Base-by-base conservation (phyloP, 2,797 vertebrate species). In the Pipistrellus nathusii region DNA sequence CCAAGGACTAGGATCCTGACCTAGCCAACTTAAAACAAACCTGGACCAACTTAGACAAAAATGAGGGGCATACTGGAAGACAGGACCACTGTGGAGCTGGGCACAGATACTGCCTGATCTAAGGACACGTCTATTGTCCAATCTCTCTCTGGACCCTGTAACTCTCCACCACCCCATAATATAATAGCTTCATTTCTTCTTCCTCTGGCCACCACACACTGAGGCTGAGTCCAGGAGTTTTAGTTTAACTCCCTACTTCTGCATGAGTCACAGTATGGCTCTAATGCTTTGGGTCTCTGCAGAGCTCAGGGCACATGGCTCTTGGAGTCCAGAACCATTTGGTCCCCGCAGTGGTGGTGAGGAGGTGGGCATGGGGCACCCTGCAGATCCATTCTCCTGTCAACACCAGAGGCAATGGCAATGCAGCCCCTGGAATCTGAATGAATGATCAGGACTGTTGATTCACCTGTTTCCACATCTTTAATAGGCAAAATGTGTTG, bases 21-120 rank as follows among this genome's bases (percentile, higher is more conserved):
- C 18, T 17, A 51, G 25, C 30, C 23, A 21, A 73, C 55, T 84
- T 38, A 64, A 72, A 80, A 23, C 71, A 71, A 83, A 82, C 9
- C 5, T 48, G 35, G 64, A 93, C 8, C 75, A 80, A 72, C n/a
- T 18, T 69, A 35, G 76, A 85, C 23, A 38, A 66, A 80, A 94
- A 93, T 5, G 5, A 51, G n/a, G 30, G 2, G 2, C 0, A 0
- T 25, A 23, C 1, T 64, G 41, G 38, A 23, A 64, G 32, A 53
- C 59, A 85, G 27, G 9, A 44, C 4, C 1, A 1, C n/a, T 6
- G 55, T 6, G 41, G 30, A 66, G 38, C 12, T 68, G 25, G 18
- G 53, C 15, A 32, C 13, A 85, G 90, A 10, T 11, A 35, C 3
- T 12, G 6, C 20, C 41, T 46, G 13, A 15, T 57, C 30, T 66